phyloP scores from a whole-genome alignment of 2,888 invertebrate genomes.

The Odontothrips loti region DNA sequence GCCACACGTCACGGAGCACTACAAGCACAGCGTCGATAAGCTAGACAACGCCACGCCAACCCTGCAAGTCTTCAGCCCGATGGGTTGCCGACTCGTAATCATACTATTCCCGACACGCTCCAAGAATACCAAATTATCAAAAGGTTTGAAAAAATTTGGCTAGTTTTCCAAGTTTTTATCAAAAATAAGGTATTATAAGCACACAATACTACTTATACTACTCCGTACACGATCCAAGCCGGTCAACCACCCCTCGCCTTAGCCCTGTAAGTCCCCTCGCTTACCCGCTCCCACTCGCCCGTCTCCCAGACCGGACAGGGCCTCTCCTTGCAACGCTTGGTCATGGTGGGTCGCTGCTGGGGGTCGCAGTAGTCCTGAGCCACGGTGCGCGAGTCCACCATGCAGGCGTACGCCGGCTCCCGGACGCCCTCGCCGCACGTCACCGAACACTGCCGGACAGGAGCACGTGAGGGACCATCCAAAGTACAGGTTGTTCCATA shows the following conservation, averaged over 20 bases:
- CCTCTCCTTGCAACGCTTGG: slow-evolving; percentile 48
- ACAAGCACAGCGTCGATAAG: slow-evolving; percentile 31
- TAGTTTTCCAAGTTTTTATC: too few relatives aligned
- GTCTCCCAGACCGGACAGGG: slow-evolving; percentile 46
- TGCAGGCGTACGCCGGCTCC: slow-evolving; percentile 53
- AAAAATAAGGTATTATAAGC: too few relatives aligned
- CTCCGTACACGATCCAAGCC: too few relatives aligned
- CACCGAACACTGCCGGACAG: slow-evolving; percentile 57
- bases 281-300: slow-evolving; percentile 39
- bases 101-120: neutral
- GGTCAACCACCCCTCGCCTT: neutral
- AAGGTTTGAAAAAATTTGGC: too few relatives aligned
- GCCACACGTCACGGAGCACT: slow-evolving; percentile 52
- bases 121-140: too few relatives aligned
- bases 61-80: too few relatives aligned
- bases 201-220: too few relatives aligned
- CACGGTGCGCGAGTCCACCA: slow-evolving; percentile 51
- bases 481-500: too few relatives aligned
- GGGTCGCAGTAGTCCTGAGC: slow-evolving; percentile 46
- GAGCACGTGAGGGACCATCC: too few relatives aligned
- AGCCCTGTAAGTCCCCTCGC: neutral
- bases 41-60: neutral
- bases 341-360: slow-evolving; percentile 43
- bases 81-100: too few relatives aligned
- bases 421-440: slow-evolving; percentile 59